These are phyloP conservation scores for Seriola rivoliana DNA, from an alignment of 2,113 vertebrate genomes.

Conservation along the genomic window DNA sequence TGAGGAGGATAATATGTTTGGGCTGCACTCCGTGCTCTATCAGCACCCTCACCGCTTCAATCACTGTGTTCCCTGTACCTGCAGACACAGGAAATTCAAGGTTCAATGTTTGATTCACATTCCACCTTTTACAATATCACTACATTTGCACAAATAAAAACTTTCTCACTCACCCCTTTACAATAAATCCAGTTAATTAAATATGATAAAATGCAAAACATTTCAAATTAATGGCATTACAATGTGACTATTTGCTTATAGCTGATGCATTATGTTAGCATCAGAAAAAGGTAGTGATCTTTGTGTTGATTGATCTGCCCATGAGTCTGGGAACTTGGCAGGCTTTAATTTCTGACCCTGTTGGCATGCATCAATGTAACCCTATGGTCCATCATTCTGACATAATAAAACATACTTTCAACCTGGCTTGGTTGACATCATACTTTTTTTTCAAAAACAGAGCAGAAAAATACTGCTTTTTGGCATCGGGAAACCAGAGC, in stretches of 20 bases:
- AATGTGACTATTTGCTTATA: no score
- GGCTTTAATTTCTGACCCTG: conserved; percentile 43
- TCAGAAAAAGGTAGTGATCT: conserved; percentile 15
- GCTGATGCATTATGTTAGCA: conserved; percentile 3
- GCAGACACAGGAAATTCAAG: conserved; percentile 36
- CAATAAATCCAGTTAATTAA: background rate
- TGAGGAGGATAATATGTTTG: conserved; percentile 94
- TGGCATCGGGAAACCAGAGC: conserved; percentile 64
- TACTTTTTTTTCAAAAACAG: conserved; percentile 41
- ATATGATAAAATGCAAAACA: background rate
- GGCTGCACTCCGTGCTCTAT: conserved; percentile 94
- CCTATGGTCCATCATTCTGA: conserved; percentile 49
- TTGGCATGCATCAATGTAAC: conserved; percentile 41
- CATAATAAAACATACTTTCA: conserved; percentile 60
- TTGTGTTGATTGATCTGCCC: conserved; percentile 1
- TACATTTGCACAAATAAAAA: background rate
- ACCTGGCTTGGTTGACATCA: conserved; percentile 2
- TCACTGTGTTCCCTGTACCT: conserved; percentile 97
- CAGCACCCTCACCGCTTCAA: conserved; percentile 95
- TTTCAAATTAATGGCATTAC: background rate
- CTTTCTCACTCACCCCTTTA: conserved; percentile 9
- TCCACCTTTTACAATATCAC: conserved; percentile 7
- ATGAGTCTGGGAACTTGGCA: conserved; percentile 29
- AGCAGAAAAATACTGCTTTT: conserved; percentile 61
- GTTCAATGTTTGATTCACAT: background rate